Base-by-base conservation (phyloP, 1,140 invertebrate genomes). In the Calosoma granatense region DNA sequence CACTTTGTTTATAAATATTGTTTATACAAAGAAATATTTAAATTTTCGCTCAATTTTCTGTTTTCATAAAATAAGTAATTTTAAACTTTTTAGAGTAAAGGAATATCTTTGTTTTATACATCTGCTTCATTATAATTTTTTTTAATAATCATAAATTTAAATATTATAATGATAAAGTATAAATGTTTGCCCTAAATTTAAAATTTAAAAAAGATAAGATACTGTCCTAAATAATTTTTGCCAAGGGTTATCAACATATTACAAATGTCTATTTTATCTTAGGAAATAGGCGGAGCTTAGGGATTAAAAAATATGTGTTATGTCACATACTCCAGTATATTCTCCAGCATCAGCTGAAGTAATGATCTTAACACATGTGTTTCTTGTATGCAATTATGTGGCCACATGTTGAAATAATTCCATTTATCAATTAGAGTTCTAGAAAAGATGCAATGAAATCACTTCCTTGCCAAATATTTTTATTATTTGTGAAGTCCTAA, bases 291-390 rank as follows among this genome's bases (percentile, higher is more conserved):
- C 41, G 41, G 41, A 11, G 41, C 41, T 30, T 4, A 47, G 17
- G 17, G 41, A 47, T 36, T n/a, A 36, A 36, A 36, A 36, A 36
- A 36, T n/a, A 36, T 47, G 41, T 9, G 15, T 47, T 12, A 17
- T 47, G 41, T 9, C 41, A 47, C 41, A 17, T 47, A 47, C 17
- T 47, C 41, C n/a, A n/a, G 17, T 47, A 9, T 36, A 36, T 9
- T 36, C n/a, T 36, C 6, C 26, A 36, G 6, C 26, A 9, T n/a
- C n/a, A n/a, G n/a, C n/a, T 30, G 26, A 30, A 30, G 6, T 30
- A 14, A 30, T 30, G 26, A 47, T 47, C 3, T 47, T 47, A 47
- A 47, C 41, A 47, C 9, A 47, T 47, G 41, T 47, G 41, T 17
- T 47, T 47, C 17, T 47, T 12, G 6, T 12, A 47, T 17, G 4